Evolutionary conservation across 2,797 vertebrate genomes (phyloP), one percentile per base, ranked within the genome.

Genomic region (Oreochromis mossambicus): DNA sequence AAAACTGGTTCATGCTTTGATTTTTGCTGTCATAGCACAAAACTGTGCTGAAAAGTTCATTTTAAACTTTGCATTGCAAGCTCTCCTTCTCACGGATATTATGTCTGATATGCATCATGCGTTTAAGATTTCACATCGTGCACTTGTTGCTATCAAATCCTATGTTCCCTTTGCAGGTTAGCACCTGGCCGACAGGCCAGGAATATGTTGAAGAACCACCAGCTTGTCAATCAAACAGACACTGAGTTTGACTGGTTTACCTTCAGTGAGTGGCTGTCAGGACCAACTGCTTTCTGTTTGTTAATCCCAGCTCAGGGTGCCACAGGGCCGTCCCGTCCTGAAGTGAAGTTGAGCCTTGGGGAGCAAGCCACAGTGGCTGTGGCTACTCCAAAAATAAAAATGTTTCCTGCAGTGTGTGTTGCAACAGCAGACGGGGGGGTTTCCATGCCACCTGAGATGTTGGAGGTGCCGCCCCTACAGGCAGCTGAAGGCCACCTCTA

Each of bases 341-440:
- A 17, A 92, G 24, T 93, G 92, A 94, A 94, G 90, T 92, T 87
- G 84, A 93, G 89, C 92, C 91, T 94, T 90, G 81, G 92, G 93
- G 91, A 91, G 88, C 68, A 88, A 94, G 94, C 89, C 88, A 91
- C 93, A 81, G 93, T 75, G 91, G 88, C 90, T 26, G 84, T 68
- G 87, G 84, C 77, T 50, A 6, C 90, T 95, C 97, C 97, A 96
- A 96, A 97, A 98, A 98, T 98, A 98, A 95, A 94, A 86, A 90
- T 79, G 89, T 89, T 84, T 89, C 92, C 87, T 91, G 92, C 90
- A 92, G 92, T 90, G 91, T 91, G 86, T 91, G 92, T 90, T 93
- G 91, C 86, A 86, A 46, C 78, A 87, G 82, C 86, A 90, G 81
- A 78, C 14, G 92, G 92, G 92, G 88, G 92, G 93, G 86, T 93